These are phyloP conservation scores for Eurois occulta DNA, from an alignment of 2,888 invertebrate genomes.

Conservation along the genomic window DNA sequence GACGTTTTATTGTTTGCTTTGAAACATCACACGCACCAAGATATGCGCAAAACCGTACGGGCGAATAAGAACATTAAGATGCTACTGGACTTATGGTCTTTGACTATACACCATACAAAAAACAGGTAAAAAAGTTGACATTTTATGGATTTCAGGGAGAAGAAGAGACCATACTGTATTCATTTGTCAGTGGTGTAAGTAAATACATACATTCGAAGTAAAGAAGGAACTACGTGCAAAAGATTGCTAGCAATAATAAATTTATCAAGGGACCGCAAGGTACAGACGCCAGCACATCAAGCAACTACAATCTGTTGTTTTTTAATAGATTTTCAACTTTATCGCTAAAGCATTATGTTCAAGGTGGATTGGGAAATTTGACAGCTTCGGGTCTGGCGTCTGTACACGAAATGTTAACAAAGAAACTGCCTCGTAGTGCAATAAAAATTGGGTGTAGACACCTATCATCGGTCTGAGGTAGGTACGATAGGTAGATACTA, in stretches of 20 bases:
- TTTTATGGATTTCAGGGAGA: not conserved
- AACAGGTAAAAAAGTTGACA: not conserved
- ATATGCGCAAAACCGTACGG: no score
- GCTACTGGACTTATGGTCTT: not conserved
- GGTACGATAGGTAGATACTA: slow-evolving; percentile 8
- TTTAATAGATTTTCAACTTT: no score
- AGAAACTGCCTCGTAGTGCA: slow-evolving; percentile 16
- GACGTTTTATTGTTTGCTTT: not conserved
- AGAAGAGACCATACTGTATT: not conserved
- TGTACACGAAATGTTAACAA: slow-evolving; percentile 29
- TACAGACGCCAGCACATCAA: no score
- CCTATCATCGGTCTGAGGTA: slow-evolving; percentile 9
- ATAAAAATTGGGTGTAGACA: slow-evolving; percentile 12
- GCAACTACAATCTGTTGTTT: no score
- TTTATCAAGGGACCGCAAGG: slow-evolving; percentile 25
- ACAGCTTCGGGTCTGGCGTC: no score
- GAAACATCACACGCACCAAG: not conserved
- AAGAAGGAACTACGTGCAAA: slow-evolving; percentile 13
- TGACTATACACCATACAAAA: not conserved
- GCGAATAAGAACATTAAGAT: not conserved
- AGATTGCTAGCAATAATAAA: slow-evolving; percentile 29
- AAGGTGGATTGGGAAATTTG: no score
- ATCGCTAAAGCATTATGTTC: no score
- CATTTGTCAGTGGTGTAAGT: no score
- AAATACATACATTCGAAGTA: not conserved